Evolutionary conservation across 2,113 vertebrate genomes (phyloP), one percentile per base, ranked within the genome.

Genomic region (Pipa parva): DNA sequence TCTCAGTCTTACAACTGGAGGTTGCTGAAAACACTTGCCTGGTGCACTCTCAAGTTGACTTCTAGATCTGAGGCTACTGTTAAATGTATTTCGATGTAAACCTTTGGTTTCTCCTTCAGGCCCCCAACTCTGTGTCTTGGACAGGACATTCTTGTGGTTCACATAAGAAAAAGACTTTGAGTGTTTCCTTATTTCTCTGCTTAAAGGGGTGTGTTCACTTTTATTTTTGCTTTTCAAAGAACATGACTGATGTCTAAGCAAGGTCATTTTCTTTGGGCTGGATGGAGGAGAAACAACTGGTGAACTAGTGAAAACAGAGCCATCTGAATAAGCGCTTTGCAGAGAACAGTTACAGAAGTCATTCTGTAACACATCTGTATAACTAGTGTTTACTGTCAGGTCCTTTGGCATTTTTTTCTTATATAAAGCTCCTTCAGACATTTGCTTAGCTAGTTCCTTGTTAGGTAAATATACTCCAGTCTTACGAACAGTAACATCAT

Each of bases 281-380:
- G 75, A 54, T 0, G 18, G 9, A 26, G 95, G 95, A 0, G 97
- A 97, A n/a, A 80, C 78, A 52, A 59, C 0, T 0, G 92, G 94
- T 0, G 94, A 96, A 25, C 74, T 89, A 63, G 83, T 84, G 72
- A 93, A 95, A 24, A 92, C 88, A 0, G 92, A 96, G 59, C 81
- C 54, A 3, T 96, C 92, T 0, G 90, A 91, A 29, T 80, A 77
- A 3, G 83, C 77, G 3, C 90, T 90, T 4, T 93, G 92, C 24
- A 92, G 70, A 0, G 93, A 91, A 74, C 85, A 80, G 7, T 75
- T 81, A 24, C 91, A 97, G 4, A 85, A 84, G 70, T 86, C 78
- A 78, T 82, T 78, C 24, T 77, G 72, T 3, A 69, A 46, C 12
- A 15, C 68, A 13, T 59, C 60, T 48, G 62, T 82, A 46, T 81